Evolutionary conservation across 23 tunicate genomes (phyloP).

Genomic region (Phallusia fumigata): DNA sequence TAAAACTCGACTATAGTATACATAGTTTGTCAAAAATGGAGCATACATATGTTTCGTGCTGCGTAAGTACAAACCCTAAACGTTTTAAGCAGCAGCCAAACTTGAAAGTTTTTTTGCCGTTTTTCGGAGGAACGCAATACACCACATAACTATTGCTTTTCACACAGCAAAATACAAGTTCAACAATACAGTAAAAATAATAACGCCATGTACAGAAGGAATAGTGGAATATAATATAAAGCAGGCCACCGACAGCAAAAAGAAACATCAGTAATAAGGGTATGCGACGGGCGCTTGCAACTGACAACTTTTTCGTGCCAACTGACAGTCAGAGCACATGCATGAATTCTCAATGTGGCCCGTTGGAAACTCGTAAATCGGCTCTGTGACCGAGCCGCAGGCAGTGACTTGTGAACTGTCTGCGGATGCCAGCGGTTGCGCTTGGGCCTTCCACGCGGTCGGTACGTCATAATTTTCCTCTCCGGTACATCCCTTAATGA

Average conservation of each 20-base stretch:
- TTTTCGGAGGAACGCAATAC: too few species aligned
- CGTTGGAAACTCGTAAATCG: slow-evolving; percentile 83
- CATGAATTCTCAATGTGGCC: slow-evolving; percentile 92
- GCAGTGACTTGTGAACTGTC: background rate
- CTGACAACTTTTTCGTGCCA: slow-evolving; percentile 74
- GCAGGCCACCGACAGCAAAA: background rate
- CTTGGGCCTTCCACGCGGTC: background rate
- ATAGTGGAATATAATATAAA: too few species aligned
- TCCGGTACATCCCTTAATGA: slow-evolving; percentile 66
- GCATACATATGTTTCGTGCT: too few species aligned
- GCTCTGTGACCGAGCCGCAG: slow-evolving; percentile 27
- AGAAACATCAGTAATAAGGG: slow-evolving; percentile 27
- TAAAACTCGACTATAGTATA: too few species aligned
- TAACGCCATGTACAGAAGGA: too few species aligned
- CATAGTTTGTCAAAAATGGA: too few species aligned
- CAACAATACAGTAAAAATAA: too few species aligned
- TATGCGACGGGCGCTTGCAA: slow-evolving; percentile 36
- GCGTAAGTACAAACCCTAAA: too few species aligned
- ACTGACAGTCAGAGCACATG: slow-evolving; percentile 86
- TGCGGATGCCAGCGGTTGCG: background rate
- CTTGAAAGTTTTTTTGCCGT: too few species aligned
- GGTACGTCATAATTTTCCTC: slow-evolving; percentile 24
- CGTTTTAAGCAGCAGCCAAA: too few species aligned
- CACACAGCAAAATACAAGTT: too few species aligned
- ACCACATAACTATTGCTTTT: too few species aligned